Percentiles rank a stretch among this genome's conserved stretches.
Conservation (phyloP, 2,888 invertebrate species). For the Trachelus troglodyta region DNA sequence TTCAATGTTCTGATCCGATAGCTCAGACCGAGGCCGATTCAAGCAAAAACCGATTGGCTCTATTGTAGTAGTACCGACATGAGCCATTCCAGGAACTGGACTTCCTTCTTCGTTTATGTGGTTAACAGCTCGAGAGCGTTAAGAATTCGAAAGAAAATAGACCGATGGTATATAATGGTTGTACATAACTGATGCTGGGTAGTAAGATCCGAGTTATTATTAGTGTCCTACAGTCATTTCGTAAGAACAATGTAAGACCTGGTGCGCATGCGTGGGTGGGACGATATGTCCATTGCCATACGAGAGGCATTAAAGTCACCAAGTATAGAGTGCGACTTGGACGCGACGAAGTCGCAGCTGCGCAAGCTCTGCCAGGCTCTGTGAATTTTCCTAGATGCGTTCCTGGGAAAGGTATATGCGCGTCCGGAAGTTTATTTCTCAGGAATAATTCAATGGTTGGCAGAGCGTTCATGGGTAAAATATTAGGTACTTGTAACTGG, state of each 20-base stretch:
- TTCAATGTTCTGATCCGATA: neutral
- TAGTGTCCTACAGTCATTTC: neutral
- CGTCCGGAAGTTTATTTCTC: neutral
- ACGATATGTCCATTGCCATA: neutral
- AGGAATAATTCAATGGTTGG: neutral
- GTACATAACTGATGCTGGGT: neutral
- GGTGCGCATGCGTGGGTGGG: neutral
- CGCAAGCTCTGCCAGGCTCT: neutral
- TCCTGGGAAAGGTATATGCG: neutral
- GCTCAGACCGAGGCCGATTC: constrained; percentile 2
- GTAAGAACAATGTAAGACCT: neutral
- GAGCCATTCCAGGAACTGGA: neutral
- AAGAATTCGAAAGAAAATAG: neutral
- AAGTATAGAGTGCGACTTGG: neutral
- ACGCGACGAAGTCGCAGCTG: neutral
- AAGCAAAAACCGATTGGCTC: constrained; percentile 6
- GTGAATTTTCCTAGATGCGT: neutral
- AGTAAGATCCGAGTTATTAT: neutral
- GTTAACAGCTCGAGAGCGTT: neutral
- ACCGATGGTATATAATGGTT: neutral
- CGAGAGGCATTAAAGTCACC: neutral
- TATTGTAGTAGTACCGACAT: neutral
- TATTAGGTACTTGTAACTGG: neutral
- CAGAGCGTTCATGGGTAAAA: neutral
- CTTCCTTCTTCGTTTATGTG: neutral